Percentiles rank a stretch among this genome's conserved stretches.
These are phyloP conservation scores for Passer domesticus DNA, from an alignment of 2,113 vertebrate species.

Conservation along the genomic window DNA sequence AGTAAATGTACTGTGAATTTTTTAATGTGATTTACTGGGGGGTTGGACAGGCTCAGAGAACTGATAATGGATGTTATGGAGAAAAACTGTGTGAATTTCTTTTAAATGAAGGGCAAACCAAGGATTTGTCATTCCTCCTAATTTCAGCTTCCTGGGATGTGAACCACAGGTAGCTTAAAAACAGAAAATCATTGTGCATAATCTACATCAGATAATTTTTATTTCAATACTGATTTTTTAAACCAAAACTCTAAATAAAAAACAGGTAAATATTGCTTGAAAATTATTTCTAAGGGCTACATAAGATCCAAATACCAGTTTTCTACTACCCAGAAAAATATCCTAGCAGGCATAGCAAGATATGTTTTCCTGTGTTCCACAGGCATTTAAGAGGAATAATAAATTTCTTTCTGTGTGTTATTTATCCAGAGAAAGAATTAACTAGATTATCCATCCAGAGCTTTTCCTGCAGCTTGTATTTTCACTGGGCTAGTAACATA, in stretches of 20 bases:
- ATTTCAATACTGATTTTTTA: background rate
- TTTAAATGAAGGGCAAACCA: background rate
- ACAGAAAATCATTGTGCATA: background rate
- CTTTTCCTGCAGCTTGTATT: background rate
- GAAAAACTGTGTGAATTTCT: background rate
- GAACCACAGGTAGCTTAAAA: background rate
- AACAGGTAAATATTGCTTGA: background rate
- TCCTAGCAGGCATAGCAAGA: background rate
- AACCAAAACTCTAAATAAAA: background rate
- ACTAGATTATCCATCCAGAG: background rate
- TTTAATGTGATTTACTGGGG: background rate
- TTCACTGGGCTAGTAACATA: background rate
- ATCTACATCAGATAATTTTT: background rate
- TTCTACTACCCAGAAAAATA: background rate
- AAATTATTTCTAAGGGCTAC: background rate
- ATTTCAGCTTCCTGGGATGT: background rate
- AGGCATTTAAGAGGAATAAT: background rate
- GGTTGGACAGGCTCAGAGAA: background rate
- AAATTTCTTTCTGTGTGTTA: background rate
- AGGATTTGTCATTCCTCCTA: background rate
- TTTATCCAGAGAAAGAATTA: background rate
- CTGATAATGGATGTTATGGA: background rate
- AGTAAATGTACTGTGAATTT: constrained; percentile 22
- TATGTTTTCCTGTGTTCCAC: background rate
- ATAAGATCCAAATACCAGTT: background rate